phyloP scores from a whole-genome alignment of 1,140 invertebrate genomes.

The Coptotermes formosanus region DNA sequence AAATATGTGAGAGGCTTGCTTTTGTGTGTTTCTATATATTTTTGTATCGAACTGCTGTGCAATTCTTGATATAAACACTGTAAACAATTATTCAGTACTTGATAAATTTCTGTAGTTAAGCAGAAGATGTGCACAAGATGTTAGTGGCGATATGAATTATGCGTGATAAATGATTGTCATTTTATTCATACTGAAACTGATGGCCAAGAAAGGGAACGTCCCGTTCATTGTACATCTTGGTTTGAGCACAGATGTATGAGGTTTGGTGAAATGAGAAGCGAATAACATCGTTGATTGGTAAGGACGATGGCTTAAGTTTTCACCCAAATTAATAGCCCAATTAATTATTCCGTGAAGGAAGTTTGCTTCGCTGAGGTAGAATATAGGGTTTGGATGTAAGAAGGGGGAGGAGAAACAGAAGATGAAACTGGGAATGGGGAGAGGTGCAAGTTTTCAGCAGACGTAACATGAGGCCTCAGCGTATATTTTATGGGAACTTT shows the following conservation, averaged over 20 bases:
- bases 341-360: background rate
- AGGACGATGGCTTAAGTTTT: background rate
- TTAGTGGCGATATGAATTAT: background rate
- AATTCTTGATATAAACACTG: too few relatives aligned
- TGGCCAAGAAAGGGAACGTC: background rate
- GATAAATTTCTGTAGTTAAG: too few relatives aligned
- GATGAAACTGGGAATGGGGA: background rate
- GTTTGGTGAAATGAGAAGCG: background rate
- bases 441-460: background rate
- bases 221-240: background rate
- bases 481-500: background rate
- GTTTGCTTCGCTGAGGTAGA: background rate
- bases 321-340: conserved; percentile 4
- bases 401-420: background rate
- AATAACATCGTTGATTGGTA: background rate
- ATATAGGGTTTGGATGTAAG: background rate
- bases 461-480: background rate
- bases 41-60: too few relatives aligned
- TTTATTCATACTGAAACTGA: background rate
- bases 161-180: background rate
- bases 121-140: background rate
- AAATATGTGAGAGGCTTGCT: too few relatives aligned
- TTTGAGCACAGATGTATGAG: too few relatives aligned
- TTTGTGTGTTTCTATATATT: too few relatives aligned
- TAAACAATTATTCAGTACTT: too few relatives aligned